Base-by-base conservation (phyloP, 2,113 vertebrate species). In the Forbesichthys agassizii region DNA sequence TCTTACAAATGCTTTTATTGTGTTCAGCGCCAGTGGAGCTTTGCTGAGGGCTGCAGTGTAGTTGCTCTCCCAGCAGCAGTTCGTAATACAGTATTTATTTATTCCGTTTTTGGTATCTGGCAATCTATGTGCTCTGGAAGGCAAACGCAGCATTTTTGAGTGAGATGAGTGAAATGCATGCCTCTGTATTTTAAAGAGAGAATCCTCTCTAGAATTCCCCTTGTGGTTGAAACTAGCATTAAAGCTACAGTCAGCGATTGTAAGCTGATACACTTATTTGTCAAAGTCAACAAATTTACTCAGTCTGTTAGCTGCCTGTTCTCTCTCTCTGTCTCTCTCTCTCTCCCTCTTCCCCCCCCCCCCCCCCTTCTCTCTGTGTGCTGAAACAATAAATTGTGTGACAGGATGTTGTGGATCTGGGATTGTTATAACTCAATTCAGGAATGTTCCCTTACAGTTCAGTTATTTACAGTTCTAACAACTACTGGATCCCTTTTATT, bases 1-100 rank as follows among this genome's bases (percentile, higher is more conserved):
- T 82, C 16, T 64, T 68, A 76, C 75, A 84, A 82, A 88, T 75
- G 56, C 67, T 75, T 87, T 77, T 77, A 85, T 73, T 84, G 76
- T 77, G 79, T 82, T 85, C 66, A 66, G 79, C 68, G 73, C 81
- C 80, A 69, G 82, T 85, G 74, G 70, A 80, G 75, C 20, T 11
- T 61, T 63, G 80, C 83, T 33, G 58, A 69, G 61, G 71, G 76
- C 71, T 59, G 69, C 55, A 64, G 55, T 59, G 47, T 56, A 69
- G 68, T 46, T 78, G 14, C 82, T 72, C 66, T 69, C 64, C 68
- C 36, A 65, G 59, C 58, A 14, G 27, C 27, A 51, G 49, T 60
- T 53, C 66, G 18, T 58, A 55, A 68, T 75, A 13, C 69, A 61
- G 46, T 61, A 54, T 73, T 73, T 12, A 54, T 83, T 67, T 20